phyloP scores from a whole-genome alignment of 2,888 invertebrate species.

The Athripsodes cinereus region DNA sequence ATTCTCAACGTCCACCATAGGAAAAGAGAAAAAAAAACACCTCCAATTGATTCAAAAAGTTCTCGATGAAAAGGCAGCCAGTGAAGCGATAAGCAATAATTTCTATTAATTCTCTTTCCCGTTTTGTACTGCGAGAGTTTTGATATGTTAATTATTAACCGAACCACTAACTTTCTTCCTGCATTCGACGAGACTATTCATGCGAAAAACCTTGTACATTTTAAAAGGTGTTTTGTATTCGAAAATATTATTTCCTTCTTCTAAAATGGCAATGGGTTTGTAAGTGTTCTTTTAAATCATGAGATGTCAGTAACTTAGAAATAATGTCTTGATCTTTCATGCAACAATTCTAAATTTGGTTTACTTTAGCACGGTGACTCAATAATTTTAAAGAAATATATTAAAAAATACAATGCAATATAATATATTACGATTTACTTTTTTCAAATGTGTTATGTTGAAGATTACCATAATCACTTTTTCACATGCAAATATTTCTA shows the following conservation, averaged over 20 bases:
- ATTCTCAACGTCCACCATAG: background rate
- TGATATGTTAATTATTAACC: conserved; percentile 25
- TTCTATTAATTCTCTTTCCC: conserved; percentile 18
- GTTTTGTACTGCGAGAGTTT: conserved; percentile 13
- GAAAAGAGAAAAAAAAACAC: background rate
- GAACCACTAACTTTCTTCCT: conserved; percentile 22
- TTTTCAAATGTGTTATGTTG: no score
- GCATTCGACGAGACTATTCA: conserved; percentile 18
- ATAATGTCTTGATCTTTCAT: no score
- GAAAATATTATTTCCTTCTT: conserved; percentile 3
- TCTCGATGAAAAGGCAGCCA: conserved; percentile 8
- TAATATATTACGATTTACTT: no score
- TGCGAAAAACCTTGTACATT: conserved; percentile 21
- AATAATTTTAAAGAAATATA: no score
- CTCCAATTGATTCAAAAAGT: conserved; percentile 12
- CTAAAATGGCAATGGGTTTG: no score
- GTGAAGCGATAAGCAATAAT: conserved; percentile 17
- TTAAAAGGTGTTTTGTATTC: conserved; percentile 25
- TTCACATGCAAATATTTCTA: no score
- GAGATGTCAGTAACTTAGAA: no score
- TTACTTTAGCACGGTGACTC: no score
- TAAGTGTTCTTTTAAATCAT: no score
- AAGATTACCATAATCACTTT: no score
- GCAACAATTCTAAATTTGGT: no score
- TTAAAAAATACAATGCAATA: no score